Evolutionary conservation across 2,888 invertebrate species (phyloP).

Genomic region (Cordylochernes scorpioides): DNA sequence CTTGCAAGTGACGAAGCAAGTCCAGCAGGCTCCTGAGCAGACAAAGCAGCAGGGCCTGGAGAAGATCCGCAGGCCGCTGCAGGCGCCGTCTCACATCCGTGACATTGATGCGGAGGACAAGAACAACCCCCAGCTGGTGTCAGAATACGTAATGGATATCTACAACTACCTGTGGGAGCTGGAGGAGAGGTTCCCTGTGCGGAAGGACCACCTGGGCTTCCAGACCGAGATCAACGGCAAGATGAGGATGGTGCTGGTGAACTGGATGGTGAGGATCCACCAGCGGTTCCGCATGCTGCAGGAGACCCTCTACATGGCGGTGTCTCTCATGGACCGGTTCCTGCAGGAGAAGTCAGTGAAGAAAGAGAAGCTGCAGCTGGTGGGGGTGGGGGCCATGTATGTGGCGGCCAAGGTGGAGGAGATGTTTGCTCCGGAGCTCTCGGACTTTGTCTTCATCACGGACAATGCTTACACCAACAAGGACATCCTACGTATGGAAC

Average conservation of each 20-base stretch:
- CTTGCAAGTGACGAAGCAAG: too few species aligned
- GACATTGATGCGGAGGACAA: conserved; percentile 46
- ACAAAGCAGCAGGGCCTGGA: too few species aligned
- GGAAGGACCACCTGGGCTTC: conserved; percentile 13
- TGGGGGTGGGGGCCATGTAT: conserved; percentile 64
- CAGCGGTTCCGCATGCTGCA: conserved; percentile 50
- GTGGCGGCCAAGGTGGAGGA: conserved; percentile 87
- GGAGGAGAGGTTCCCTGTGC: conserved; percentile 28
- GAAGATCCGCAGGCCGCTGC: too few species aligned
- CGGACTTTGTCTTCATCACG: conserved; percentile 69
- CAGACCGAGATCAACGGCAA: conserved; percentile 35
- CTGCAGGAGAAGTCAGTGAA: conserved; percentile 38
- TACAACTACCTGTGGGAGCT: conserved; percentile 48
- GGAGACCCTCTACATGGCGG: conserved; percentile 67
- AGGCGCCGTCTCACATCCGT: too few species aligned
- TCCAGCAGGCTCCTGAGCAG: too few species aligned
- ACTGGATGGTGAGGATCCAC: conserved; percentile 84
- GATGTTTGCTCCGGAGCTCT: conserved; percentile 56
- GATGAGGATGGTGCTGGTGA: conserved; percentile 66
- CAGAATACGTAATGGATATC: conserved; percentile 66
- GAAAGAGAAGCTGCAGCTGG: conserved; percentile 48
- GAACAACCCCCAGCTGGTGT: conserved; percentile 46
- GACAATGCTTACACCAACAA: conserved; percentile 52
- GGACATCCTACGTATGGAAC: conserved; percentile 58
- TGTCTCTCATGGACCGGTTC: conserved; percentile 67